Base-by-base conservation (phyloP, 2,797 vertebrate species). In the Carduelis carduelis region DNA sequence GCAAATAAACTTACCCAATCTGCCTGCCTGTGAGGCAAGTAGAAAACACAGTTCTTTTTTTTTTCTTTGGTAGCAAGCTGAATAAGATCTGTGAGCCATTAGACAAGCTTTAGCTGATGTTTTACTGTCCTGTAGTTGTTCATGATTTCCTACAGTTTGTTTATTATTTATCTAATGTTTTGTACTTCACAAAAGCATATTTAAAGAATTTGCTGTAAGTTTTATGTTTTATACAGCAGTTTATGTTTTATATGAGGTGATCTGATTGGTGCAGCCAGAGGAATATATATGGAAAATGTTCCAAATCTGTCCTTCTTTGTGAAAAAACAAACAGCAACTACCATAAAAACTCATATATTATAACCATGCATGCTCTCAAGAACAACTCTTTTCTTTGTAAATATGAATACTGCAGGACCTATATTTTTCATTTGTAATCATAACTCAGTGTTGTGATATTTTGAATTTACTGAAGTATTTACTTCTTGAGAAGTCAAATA, bases 1-100 rank as follows among this genome's bases (percentile, higher is more conserved):
- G n/a, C 8, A 24, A 12, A 7, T 15, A 24, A 19, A 11, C 11
- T 83, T 74, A n/a, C 12, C 69, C 63, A 53, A 61, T 18, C 21
- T 70, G 37, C 34, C 63, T 39, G 28, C 14, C n/a, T 57, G 41
- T 41, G 10, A 14, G 63, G 37, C 34, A 35, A 28, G 27, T 39
- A 21, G 11, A 23, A 10, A 11, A 46, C 2, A 2, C 34, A 11
- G 8, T 3, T 14, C 3, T 18, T 35, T 35, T n/a, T 35, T n/a
- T 34, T 18, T 26, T 26, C 41, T 47, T 64, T 74, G 24, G 2
- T 46, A 32, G 13, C 2, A 6, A 60, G 18, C 22, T 85, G 19
- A 72, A 1, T 56, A 71, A 76, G 11, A 20, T 52, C 50, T 32
- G 1, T 46, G 26, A 71, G 9, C 18, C 64, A 23, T n/a, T 23